Percentiles rank a stretch among this genome's conserved stretches.
Evolutionary conservation across 1,140 invertebrate species (phyloP).

Genomic region (Listronotus bonariensis): DNA sequence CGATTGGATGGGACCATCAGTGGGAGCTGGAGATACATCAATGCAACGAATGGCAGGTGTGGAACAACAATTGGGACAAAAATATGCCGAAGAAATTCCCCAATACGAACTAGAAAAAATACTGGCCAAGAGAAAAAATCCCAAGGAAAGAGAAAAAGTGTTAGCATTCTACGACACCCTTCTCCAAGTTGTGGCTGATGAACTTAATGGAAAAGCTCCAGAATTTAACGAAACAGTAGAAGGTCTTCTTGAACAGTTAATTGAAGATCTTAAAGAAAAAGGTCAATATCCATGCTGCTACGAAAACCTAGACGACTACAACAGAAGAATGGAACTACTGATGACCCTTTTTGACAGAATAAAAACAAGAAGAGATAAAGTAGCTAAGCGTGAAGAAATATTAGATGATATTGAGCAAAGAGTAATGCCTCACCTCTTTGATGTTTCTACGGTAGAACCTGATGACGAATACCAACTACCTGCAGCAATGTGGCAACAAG

Average conservation of each 20-base stretch:
- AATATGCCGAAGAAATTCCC: conserved; percentile 47
- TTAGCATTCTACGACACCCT: conserved; percentile 53
- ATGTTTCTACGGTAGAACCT: conserved; percentile 38
- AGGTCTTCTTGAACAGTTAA: conserved; percentile 48
- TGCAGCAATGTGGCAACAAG: conserved; percentile 52
- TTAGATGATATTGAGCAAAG: conserved; percentile 52
- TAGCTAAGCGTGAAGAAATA: conserved; percentile 47
- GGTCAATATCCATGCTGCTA: conserved; percentile 37
- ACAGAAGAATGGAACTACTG: conserved; percentile 48
- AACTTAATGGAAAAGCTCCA: conserved; percentile 46
- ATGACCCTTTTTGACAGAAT: conserved; percentile 45
- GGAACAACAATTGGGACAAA: conserved; percentile 44
- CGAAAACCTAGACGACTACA: conserved; percentile 40
- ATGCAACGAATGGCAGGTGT: conserved; percentile 33
- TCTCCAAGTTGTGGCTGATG: conserved; percentile 53
- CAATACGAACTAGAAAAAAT: conserved; percentile 52
- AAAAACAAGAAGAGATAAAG: conserved; percentile 42
- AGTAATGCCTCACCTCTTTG: conserved; percentile 47
- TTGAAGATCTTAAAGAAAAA: conserved; percentile 47
- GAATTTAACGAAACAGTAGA: conserved; percentile 46
- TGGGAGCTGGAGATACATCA: conserved; percentile 23
- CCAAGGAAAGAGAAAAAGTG: conserved; percentile 49
- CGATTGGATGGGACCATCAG: conserved; percentile 24
- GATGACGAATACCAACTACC: conserved; percentile 49
- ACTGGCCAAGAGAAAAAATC: conserved; percentile 49